These are phyloP conservation scores for Hylaeus volcanicus DNA, from an alignment of 1,140 invertebrate species.

Conservation along the genomic window DNA sequence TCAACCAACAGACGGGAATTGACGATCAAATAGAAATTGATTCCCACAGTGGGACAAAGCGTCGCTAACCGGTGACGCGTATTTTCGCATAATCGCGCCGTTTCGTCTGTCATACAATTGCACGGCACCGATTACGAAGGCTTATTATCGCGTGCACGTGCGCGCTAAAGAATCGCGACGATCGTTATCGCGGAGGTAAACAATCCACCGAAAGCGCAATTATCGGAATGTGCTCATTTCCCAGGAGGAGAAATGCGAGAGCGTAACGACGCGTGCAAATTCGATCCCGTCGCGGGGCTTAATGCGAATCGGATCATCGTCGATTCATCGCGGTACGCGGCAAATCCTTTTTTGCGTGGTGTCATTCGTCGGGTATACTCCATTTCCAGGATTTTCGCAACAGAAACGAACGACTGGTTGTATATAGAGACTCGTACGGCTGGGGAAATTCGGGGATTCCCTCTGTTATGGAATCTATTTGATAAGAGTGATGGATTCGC, in stretches of 20 bases:
- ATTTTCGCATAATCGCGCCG: not conserved
- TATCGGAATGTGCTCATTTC: conserved; percentile 44
- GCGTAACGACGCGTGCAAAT: conserved; percentile 51
- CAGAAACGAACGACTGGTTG: not conserved
- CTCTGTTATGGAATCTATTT: too few species aligned
- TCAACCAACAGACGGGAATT: too few species aligned
- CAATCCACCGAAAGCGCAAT: conserved; percentile 38
- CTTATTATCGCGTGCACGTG: not conserved
- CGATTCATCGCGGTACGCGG: conserved; percentile 53
- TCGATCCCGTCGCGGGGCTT: conserved; percentile 47
- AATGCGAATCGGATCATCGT: conserved; percentile 56
- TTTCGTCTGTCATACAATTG: not conserved
- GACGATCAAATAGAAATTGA: too few species aligned
- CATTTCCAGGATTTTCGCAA: conserved; percentile 42
- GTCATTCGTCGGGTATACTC: conserved; percentile 51
- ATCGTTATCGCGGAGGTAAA: conserved; percentile 25
- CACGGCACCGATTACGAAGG: not conserved
- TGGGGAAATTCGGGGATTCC: not conserved
- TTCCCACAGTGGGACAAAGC: too few species aligned
- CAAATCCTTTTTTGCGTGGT: conserved; percentile 56
- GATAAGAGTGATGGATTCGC: too few species aligned
- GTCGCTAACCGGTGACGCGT: too few species aligned
- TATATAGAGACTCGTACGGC: not conserved
- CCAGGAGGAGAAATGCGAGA: not conserved
- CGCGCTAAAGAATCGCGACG: not conserved